Evolutionary conservation across 2,888 invertebrate genomes (phyloP), one percentile per base, ranked within the genome.

Genomic region (Sycophila texana): DNA sequence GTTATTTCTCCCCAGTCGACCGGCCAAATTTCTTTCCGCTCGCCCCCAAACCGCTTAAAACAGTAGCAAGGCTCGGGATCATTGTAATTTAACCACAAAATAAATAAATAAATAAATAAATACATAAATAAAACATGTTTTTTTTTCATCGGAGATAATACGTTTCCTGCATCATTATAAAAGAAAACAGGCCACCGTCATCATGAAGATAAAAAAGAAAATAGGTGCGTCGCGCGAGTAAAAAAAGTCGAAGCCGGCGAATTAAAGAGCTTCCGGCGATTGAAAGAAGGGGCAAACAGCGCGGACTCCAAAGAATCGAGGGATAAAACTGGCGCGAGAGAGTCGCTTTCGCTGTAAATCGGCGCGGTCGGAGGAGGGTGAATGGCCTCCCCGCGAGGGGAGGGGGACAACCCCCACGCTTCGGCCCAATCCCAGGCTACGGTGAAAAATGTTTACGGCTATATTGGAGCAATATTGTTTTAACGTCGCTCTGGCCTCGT

Each of bases 181-280:
- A 53, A n/a, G n/a, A 53, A 53, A 53, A n/a, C 13, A n/a, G 4
- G 1, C 4, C 53, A 14, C n/a, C n/a, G 16, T n/a, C 53, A 53
- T n/a, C 53, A 53, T 2, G n/a, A 5, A 14, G 4, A 7, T 3
- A n/a, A 39, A 16, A 39, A 30, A 39, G 16, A 26, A 63, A n/a
- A n/a, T n/a, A 30, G 26, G 14, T 63, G 30, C 53, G 4, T 53
- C 53, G 14, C 16, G 18, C n/a, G 0, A n/a, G n/a, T 16, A 16
- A 47, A 4, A 53, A 20, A 66, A 47, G 14, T 57, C 18, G 53
- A 58, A 76, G 18, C 60, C 26, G 18, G 13, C 39, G 66, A 67
- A 55, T 61, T 47, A 63, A 53, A 73, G 55, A 67, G 66, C 61
- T 77, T 77, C 73, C 39, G 66, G 57, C 61, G 68, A 74, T 74